Evolutionary conservation across 2,797 vertebrate species (phyloP).

Genomic region (Coracias cyanogaster): DNA sequence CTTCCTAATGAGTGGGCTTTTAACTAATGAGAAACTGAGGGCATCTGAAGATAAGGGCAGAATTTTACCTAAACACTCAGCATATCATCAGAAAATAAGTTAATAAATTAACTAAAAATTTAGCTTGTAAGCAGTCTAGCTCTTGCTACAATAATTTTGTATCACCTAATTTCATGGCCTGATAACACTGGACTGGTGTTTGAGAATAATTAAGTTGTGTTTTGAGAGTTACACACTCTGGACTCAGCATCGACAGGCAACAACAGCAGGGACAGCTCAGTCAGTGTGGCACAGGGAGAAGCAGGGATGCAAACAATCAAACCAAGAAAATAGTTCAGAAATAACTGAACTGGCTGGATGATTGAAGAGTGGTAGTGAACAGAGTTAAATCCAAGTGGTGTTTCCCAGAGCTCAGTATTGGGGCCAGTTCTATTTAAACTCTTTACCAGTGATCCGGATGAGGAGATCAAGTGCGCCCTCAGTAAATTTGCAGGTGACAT

Average conservation of each 20-base stretch:
- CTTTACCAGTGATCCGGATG: fast-evolving
- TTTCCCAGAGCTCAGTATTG: fast-evolving
- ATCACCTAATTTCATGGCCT: background rate
- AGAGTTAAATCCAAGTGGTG: background rate
- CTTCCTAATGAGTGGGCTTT: slow-evolving; percentile 58
- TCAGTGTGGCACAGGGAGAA: fast-evolving
- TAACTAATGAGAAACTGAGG: slow-evolving; percentile 59
- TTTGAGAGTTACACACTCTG: background rate
- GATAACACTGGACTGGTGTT: background rate
- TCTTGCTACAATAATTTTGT: background rate
- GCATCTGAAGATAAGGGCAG: background rate
- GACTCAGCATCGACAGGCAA: background rate
- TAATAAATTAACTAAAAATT: background rate
- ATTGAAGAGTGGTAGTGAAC: background rate
- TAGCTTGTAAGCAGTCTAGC: background rate
- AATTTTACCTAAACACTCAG: background rate
- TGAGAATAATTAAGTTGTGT: background rate
- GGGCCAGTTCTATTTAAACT: background rate
- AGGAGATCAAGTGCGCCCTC: fast-evolving
- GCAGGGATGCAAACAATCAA: background rate
- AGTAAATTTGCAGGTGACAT: background rate
- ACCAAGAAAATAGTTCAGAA: background rate
- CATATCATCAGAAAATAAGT: background rate
- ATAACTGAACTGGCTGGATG: background rate
- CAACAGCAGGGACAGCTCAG: background rate